These are phyloP conservation scores for Chaenocephalus aceratus DNA, from an alignment of 2,113 vertebrate species.

Conservation along the genomic window DNA sequence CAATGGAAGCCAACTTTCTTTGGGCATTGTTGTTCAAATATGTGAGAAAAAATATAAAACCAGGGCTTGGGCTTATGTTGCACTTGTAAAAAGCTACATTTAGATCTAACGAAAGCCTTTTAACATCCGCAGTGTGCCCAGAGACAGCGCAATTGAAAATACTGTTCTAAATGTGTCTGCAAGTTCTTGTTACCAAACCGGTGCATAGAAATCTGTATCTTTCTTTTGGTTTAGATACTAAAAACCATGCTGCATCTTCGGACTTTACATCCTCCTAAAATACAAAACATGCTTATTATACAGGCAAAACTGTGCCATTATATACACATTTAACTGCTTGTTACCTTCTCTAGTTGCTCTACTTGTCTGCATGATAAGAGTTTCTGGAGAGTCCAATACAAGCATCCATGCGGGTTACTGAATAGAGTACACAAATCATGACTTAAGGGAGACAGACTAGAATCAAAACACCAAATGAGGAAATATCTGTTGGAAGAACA, in stretches of 20 bases:
- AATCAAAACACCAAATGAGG: neutral
- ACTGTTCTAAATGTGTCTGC: constrained; percentile 29
- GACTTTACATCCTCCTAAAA: neutral
- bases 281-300: neutral
- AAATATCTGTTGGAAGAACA: neutral
- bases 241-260: neutral
- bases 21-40: constrained; percentile 5
- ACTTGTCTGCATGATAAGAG: no score
- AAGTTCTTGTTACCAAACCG: constrained; percentile 28
- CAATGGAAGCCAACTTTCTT: neutral
- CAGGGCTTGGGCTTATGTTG: constrained; percentile 35
- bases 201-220: neutral
- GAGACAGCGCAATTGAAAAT: constrained; percentile 24
- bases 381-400: no score
- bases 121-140: constrained; percentile 11
- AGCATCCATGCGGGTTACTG: no score
- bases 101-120: constrained; percentile 54
- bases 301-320: neutral
- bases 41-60: constrained; percentile 36
- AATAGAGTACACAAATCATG: no score
- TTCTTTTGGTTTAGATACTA: neutral
- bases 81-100: constrained; percentile 57
- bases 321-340: neutral
- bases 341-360: no score
- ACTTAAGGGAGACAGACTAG: neutral